A percentile compares a stretch with the other conserved stretches of the same genome.
Conservation (phyloP, 1,140 invertebrate genomes). For the Cherax destructor region DNA sequence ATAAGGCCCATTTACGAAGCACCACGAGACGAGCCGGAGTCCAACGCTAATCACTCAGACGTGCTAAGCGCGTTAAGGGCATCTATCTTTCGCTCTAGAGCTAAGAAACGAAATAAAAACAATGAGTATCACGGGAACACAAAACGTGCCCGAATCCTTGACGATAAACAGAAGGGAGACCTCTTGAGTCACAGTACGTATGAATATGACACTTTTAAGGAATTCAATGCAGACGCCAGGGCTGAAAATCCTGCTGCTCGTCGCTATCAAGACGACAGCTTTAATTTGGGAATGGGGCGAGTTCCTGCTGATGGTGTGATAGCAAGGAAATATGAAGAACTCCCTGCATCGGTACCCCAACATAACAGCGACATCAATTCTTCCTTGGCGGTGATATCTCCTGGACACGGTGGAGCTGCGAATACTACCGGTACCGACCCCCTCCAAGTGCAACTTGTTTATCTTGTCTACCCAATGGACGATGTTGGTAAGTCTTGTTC, state of each 20-base stretch:
- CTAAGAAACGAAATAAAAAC: conserved; percentile 23
- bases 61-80: conserved; percentile 59
- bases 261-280: not conserved
- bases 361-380: not conserved
- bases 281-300: not conserved
- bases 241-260: not conserved
- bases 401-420: not conserved
- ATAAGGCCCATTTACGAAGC: not conserved
- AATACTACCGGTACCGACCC: not conserved
- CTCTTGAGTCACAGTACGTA: not conserved
- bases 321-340: not conserved
- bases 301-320: not conserved
- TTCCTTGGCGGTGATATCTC: not conserved
- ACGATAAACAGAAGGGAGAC: not conserved
- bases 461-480: conserved; percentile 56
- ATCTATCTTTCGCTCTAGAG: conserved; percentile 54
- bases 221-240: not conserved
- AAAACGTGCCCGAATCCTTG: not conserved
- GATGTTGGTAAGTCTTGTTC: not conserved
- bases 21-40: not conserved
- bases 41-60: not conserved
- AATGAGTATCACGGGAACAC: not conserved
- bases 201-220: not conserved
- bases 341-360: not conserved
- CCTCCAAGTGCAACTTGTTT: conserved; percentile 56